phyloP scores from a whole-genome alignment of 2,888 invertebrate genomes.

The Tiliacea aurago region DNA sequence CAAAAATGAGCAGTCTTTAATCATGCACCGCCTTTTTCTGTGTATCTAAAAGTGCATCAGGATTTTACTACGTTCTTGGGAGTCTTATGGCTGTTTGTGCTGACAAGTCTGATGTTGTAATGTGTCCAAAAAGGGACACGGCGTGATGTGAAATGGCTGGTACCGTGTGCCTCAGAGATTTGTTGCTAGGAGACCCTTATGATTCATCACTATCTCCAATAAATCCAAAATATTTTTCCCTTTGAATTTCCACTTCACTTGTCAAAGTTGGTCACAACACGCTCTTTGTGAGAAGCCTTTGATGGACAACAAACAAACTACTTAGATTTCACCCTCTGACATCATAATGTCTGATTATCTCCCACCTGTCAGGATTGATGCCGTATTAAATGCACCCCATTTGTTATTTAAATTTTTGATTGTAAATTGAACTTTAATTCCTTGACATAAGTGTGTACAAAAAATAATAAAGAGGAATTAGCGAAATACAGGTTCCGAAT shows the following conservation, averaged over 20 bases:
- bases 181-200: slow-evolving; percentile 35
- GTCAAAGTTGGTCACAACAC: slow-evolving; percentile 55
- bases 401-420: slow-evolving; percentile 27
- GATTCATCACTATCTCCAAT: slow-evolving; percentile 21
- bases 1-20: neutral
- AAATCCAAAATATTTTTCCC: slow-evolving; percentile 39
- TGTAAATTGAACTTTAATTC: slow-evolving; percentile 43
- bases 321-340: slow-evolving; percentile 77
- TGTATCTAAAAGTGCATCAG: too few relatives aligned
- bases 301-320: slow-evolving; percentile 73
- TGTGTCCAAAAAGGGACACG: neutral
- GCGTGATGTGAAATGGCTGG: neutral
- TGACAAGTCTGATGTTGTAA: neutral
- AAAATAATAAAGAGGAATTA: slow-evolving; percentile 38
- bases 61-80: neutral
- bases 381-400: slow-evolving; percentile 74
- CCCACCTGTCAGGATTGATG: slow-evolving; percentile 83
- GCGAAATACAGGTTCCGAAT: slow-evolving; percentile 20
- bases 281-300: slow-evolving; percentile 71
- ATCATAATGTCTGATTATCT: slow-evolving; percentile 82
- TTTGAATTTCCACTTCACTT: slow-evolving; percentile 59
- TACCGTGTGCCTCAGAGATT: neutral
- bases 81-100: neutral
- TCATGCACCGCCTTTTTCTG: neutral
- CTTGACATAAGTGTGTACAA: slow-evolving; percentile 28